Base-by-base conservation (phyloP, 2,113 vertebrate species). In the Syngnathus typhle region DNA sequence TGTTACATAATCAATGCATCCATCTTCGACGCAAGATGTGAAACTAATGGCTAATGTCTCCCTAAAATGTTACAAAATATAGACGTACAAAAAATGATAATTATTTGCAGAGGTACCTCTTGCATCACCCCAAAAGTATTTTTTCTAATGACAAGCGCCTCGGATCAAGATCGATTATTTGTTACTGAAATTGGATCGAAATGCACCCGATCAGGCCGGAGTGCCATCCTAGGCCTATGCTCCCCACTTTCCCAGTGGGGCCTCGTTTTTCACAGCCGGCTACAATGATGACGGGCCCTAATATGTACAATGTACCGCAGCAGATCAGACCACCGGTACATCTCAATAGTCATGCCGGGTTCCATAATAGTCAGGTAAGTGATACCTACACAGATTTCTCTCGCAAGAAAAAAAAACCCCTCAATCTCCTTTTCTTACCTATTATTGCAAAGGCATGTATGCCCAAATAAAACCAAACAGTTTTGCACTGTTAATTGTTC, bases 331-430 rank as follows among this genome's bases (percentile, higher is more conserved):
- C 60, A 1, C 38, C 60, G 21, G 39, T 62, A 5, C 60, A 62
- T 21, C 60, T 62, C 21, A 62, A 43, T 62, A 62, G 60, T 23
- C 60, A 62, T 15, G 60, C 39, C 11, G 41, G 21, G 6, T 62
- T 62, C n/a, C 60, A 62, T 44, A 62, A 62, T 62, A 62, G 41
- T 15, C 60, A 62, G 60, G 60, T 62, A 36, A 62, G 60, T 62
- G 16, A 7, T 46, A 6, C 44, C 1, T 7, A 5, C 13, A 15
- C 13, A 6, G 44, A 16, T 16, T 16, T 47, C 13, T 52, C 41
- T 43, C 41, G 41, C 41, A 43, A 12, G 41, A 43, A 43, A 43
- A 43, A 43, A 43, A 9, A 43, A 39, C 12, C 11, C 11, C 41
- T 43, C 41, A 11, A 12, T 43, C 27, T 43, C 3, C 41, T 10